Evolutionary conservation across 30 jellyfish, hydroid and myxozoan species (phyloP).

Genomic region (Aurelia sp.): DNA sequence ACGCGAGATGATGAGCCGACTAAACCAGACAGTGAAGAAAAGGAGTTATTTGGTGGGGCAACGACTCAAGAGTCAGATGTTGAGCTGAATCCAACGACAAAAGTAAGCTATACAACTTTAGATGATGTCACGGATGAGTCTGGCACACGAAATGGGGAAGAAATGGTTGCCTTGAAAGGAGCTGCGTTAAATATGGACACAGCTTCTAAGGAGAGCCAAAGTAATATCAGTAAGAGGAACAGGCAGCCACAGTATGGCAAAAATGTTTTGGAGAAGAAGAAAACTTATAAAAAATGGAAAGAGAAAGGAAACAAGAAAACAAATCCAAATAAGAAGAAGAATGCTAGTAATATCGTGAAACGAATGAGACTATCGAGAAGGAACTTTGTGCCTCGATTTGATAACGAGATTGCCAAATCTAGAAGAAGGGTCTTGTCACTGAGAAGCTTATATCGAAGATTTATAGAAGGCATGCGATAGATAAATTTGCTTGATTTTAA

Average conservation of each 20-base stretch:
- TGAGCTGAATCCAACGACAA: background rate
- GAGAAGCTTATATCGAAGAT: slow-evolving; percentile 6
- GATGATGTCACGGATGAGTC: slow-evolving; percentile 6
- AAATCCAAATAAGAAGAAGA: background rate
- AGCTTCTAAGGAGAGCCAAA: background rate
- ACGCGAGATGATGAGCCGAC: background rate
- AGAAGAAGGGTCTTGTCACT: slow-evolving; percentile 4
- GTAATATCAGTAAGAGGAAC: slow-evolving; percentile 2
- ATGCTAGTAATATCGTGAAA: background rate
- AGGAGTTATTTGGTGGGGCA: slow-evolving; percentile 14
- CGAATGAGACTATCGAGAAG: background rate
- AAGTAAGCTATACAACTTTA: background rate
- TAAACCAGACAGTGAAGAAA: background rate
- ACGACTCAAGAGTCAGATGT: background rate
- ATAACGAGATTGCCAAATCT: background rate
- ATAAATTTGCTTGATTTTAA: background rate
- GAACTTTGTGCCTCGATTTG: background rate
- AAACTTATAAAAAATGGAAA: background rate
- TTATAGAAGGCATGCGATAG: background rate
- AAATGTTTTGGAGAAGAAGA: background rate
- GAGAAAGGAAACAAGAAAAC: background rate
- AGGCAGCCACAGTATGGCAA: background rate
- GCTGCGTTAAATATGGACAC: too few species aligned
- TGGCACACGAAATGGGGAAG: background rate
- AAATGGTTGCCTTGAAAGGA: too few species aligned